These are phyloP conservation scores for Acanthaster planci DNA, from an alignment of 35 echinoderm and acorn worm species.

Conservation along the genomic window DNA sequence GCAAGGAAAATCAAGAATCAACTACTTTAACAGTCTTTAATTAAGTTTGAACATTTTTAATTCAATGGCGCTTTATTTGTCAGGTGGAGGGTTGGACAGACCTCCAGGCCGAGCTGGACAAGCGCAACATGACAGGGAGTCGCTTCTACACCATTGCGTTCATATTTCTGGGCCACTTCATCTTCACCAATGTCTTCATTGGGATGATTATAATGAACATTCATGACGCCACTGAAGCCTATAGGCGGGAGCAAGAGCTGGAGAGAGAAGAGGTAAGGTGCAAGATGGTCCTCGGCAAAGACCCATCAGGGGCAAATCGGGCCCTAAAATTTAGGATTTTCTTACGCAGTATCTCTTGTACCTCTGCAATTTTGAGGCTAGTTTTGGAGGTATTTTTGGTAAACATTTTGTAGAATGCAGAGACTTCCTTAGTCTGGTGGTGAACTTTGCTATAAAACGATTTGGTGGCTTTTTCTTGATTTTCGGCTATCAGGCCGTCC, in stretches of 20 bases:
- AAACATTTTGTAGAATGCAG: no score
- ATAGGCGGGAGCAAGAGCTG: constrained; percentile 71
- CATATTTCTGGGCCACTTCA: constrained; percentile 96
- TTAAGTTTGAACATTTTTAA: no score
- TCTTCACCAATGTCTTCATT: constrained; percentile 99
- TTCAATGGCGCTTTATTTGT: background rate
- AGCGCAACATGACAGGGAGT: constrained; percentile 55
- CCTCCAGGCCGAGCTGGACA: constrained; percentile 73
- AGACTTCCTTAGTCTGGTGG: no score
- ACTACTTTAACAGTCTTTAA: background rate
- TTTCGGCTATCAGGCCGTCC: constrained; percentile 47
- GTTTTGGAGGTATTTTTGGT: no score
- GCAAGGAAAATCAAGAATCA: no score
- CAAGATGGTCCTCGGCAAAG: no score
- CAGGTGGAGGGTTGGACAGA: constrained; percentile 99
- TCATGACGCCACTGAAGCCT: constrained; percentile 90
- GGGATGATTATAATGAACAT: constrained; percentile 98
- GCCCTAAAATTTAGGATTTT: no score
- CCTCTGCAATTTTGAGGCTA: no score
- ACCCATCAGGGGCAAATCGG: no score
- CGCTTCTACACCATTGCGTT: constrained; percentile 83
- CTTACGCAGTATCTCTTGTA: no score
- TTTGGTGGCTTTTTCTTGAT: no score
- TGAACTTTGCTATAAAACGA: no score
- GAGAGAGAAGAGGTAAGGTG: constrained; percentile 92